Conservation (phyloP, 2,888 invertebrate genomes). For the Cantharis rufa region DNA sequence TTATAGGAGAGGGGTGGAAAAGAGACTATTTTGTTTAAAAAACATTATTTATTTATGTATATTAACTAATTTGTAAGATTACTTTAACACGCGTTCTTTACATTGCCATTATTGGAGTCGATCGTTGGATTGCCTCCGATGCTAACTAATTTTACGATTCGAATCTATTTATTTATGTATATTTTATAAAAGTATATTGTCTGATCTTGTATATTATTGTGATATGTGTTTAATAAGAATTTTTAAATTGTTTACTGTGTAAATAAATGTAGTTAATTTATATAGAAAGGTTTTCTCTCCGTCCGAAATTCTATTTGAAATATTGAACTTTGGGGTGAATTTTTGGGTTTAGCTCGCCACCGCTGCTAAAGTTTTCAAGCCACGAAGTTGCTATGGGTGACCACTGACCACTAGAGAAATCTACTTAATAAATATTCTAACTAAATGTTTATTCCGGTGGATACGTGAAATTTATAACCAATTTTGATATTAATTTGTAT, state of each 20-base stretch:
- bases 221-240: conserved; percentile 19
- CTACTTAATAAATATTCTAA: background rate
- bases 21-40: conserved; percentile 28
- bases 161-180: background rate
- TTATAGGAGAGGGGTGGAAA: conserved; percentile 36
- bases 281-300: background rate
- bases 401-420: background rate
- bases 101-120: background rate
- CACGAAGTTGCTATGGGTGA: background rate
- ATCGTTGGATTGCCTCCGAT: background rate
- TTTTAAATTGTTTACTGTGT: conserved; percentile 16
- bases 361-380: background rate
- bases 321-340: background rate
- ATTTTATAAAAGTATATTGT: background rate
- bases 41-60: background rate
- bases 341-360: too few relatives aligned
- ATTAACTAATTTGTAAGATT: background rate
- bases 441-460: background rate
- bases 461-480: background rate
- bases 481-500: background rate
- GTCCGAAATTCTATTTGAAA: background rate
- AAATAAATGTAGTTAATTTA: conserved; percentile 8
- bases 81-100: background rate
- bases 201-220: conserved; percentile 9
- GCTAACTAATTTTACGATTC: background rate